These are phyloP conservation scores for Scomber japonicus DNA, from an alignment of 2,113 vertebrate species.

Conservation along the genomic window DNA sequence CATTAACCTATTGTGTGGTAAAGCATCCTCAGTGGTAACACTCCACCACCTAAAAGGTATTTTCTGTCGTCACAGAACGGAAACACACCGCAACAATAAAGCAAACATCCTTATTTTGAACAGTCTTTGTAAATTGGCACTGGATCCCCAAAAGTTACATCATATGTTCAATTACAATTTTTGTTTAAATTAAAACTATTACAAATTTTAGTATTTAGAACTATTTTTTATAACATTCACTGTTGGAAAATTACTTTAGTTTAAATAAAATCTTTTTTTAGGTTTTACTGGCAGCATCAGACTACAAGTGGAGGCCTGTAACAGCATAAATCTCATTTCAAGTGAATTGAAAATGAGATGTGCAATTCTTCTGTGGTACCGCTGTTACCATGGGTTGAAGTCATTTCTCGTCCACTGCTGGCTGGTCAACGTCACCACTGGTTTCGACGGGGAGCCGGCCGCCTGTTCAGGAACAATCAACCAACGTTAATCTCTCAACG, in stretches of 20 bases:
- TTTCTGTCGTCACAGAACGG: neutral
- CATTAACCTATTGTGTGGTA: neutral
- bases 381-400: slow-evolving; percentile 20
- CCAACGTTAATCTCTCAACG: slow-evolving; percentile 63
- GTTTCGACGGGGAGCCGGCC: slow-evolving; percentile 83
- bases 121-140: neutral
- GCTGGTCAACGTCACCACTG: slow-evolving; percentile 75
- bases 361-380: slow-evolving; percentile 22
- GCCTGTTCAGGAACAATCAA: slow-evolving; percentile 85
- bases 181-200: neutral
- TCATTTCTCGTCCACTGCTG: slow-evolving; percentile 24
- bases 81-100: neutral
- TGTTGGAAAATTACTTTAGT: neutral
- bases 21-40: neutral
- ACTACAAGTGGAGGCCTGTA: neutral
- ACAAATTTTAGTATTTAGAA: neutral
- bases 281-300: neutral
- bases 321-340: neutral
- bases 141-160: neutral
- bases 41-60: neutral
- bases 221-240: neutral
- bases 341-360: neutral
- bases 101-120: neutral
- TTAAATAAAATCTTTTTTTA: neutral
- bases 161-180: neutral